Evolutionary conservation across 2,888 invertebrate genomes (phyloP).

Genomic region (Eretmocerus hayati): DNA sequence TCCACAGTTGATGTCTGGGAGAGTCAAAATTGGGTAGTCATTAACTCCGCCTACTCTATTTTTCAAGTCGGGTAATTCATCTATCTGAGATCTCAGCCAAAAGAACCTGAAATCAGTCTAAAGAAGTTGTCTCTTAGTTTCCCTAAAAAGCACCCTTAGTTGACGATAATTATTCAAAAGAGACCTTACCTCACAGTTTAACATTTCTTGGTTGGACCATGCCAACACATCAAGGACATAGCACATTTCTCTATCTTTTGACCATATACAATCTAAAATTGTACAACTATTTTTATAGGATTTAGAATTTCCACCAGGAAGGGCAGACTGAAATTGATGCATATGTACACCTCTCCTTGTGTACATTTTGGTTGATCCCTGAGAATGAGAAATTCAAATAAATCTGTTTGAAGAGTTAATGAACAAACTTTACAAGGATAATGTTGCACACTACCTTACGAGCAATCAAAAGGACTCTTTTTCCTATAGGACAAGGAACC

Average conservation of each 20-base stretch:
- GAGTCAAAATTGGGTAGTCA: slow-evolving; percentile 48
- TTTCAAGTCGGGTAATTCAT: slow-evolving; percentile 52
- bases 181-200: slow-evolving; percentile 65
- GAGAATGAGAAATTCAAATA: slow-evolving; percentile 19
- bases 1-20: slow-evolving; percentile 51
- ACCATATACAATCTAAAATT: slow-evolving; percentile 79
- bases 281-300: slow-evolving; percentile 50
- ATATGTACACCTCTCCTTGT: slow-evolving; percentile 55
- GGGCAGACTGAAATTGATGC: slow-evolving; percentile 48
- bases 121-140: slow-evolving; percentile 24
- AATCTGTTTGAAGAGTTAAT: neutral
- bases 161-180: neutral
- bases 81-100: slow-evolving; percentile 70
- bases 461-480: slow-evolving; percentile 75
- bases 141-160: neutral
- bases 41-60: slow-evolving; percentile 40
- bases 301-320: slow-evolving; percentile 66
- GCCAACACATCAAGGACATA: slow-evolving; percentile 77
- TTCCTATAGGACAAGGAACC: slow-evolving; percentile 77
- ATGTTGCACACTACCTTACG: slow-evolving; percentile 47
- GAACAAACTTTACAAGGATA: neutral
- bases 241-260: slow-evolving; percentile 54
- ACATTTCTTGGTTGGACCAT: slow-evolving; percentile 68
- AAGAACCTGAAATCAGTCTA: slow-evolving; percentile 79
- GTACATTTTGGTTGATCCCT: slow-evolving; percentile 67